Percentiles rank a stretch among this genome's conserved stretches.
Conservation (phyloP, 1,140 invertebrate genomes). For the Dufourea novaeangliae region DNA sequence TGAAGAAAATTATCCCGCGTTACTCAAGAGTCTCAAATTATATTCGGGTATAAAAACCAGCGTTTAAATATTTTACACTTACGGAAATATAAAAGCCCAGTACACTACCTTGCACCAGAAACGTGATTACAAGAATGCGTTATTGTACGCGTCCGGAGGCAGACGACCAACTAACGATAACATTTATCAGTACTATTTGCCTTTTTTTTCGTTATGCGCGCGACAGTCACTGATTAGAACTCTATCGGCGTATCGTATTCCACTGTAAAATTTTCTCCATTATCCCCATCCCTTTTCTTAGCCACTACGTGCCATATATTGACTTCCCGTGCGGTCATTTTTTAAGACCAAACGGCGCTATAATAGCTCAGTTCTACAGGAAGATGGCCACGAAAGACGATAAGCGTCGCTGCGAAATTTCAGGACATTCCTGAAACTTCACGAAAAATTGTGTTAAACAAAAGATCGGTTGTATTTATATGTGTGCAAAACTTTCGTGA, state of each 20-base stretch:
- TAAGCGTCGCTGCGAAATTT: too few relatives aligned
- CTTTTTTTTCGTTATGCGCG: background rate
- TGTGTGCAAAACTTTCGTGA: too few relatives aligned
- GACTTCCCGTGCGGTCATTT: too few relatives aligned
- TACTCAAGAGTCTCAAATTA: background rate
- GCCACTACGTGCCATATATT: too few relatives aligned
- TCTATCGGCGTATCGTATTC: background rate
- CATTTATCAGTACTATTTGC: slow-evolving; percentile 9
- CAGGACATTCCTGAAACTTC: too few relatives aligned
- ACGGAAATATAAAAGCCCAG: background rate
- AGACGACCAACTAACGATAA: slow-evolving; percentile 1
- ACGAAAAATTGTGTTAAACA: too few relatives aligned
- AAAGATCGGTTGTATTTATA: too few relatives aligned
- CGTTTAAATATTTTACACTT: background rate
- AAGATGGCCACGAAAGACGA: too few relatives aligned
- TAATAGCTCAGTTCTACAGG: too few relatives aligned
- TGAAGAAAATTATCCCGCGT: too few relatives aligned
- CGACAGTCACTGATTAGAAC: background rate
- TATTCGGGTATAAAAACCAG: background rate
- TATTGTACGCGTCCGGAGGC: background rate
- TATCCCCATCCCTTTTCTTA: too few relatives aligned
- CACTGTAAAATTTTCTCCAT: background rate
- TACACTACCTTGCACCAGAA: background rate
- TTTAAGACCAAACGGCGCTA: too few relatives aligned
- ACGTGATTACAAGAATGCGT: background rate